These are phyloP conservation scores for Aldrovandia affinis DNA, from an alignment of 2,797 vertebrate species.

Conservation along the genomic window DNA sequence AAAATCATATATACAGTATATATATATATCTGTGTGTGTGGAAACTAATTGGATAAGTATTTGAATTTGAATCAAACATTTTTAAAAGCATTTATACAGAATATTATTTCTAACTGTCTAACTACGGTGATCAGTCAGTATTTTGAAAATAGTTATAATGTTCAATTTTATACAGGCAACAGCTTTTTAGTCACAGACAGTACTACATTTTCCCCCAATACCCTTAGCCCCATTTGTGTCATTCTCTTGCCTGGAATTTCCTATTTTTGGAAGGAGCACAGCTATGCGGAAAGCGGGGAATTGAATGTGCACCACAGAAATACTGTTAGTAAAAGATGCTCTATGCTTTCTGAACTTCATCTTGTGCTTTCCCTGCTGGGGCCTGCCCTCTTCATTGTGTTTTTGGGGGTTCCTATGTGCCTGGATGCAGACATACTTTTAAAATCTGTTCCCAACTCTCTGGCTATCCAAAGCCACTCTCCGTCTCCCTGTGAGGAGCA, in stretches of 20 bases:
- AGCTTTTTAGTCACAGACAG: not conserved
- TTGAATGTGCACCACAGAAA: not conserved
- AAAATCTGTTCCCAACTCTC: not conserved
- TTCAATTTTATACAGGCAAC: not conserved
- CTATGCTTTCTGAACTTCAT: not conserved
- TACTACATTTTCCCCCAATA: not conserved
- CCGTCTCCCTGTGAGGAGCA: conserved; percentile 23
- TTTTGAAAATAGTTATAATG: not conserved
- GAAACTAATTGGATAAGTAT: no score
- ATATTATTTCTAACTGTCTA: no score
- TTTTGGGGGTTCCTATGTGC: not conserved
- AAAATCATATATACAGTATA: not conserved
- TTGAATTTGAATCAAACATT: not conserved
- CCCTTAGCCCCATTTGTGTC: not conserved
- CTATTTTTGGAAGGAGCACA: not conserved
- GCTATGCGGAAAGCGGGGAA: not conserved
- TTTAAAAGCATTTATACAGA: no score
- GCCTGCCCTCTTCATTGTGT: not conserved
- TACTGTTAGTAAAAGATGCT: not conserved
- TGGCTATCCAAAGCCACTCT: not conserved
- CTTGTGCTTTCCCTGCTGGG: not conserved
- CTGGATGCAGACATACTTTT: not conserved
- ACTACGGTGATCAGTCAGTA: not conserved
- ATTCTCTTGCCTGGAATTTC: not conserved
- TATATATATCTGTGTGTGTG: no score